Evolutionary conservation across 2,888 invertebrate genomes (phyloP).

Genomic region (Pomacea canaliculata): DNA sequence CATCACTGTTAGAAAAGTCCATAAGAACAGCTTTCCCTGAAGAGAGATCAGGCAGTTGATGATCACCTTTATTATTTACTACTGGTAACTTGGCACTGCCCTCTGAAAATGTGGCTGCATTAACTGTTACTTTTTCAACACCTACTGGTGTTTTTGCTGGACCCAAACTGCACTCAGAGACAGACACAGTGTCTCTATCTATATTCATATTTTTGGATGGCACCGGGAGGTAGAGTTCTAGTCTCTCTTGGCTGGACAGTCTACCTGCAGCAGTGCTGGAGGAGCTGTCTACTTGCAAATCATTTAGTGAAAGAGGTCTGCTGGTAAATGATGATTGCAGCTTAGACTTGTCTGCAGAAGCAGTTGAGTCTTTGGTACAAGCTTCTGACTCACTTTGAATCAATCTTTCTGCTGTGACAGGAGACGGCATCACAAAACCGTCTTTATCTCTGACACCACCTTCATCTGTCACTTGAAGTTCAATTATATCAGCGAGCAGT

Average conservation of each 20-base stretch:
- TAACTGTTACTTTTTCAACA: too few species aligned
- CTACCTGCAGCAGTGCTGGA: background rate
- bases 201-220: too few species aligned
- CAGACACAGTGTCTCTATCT: too few species aligned
- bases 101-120: too few species aligned
- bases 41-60: too few species aligned
- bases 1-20: too few species aligned
- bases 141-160: too few species aligned
- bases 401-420: background rate
- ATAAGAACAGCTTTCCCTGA: too few species aligned
- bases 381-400: background rate
- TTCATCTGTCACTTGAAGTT: background rate
- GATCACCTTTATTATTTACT: too few species aligned
- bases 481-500: constrained; percentile 42
- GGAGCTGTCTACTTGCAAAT: constrained; percentile 3
- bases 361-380: background rate
- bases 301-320: constrained; percentile 16
- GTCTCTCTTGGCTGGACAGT: background rate
- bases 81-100: too few species aligned
- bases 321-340: background rate
- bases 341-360: background rate
- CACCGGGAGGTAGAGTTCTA: background rate
- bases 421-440: background rate
- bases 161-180: too few species aligned
- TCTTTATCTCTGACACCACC: background rate